Base-by-base conservation (phyloP, 53 echinoderm and acorn worm genomes). In the Echinarachnius parma region DNA sequence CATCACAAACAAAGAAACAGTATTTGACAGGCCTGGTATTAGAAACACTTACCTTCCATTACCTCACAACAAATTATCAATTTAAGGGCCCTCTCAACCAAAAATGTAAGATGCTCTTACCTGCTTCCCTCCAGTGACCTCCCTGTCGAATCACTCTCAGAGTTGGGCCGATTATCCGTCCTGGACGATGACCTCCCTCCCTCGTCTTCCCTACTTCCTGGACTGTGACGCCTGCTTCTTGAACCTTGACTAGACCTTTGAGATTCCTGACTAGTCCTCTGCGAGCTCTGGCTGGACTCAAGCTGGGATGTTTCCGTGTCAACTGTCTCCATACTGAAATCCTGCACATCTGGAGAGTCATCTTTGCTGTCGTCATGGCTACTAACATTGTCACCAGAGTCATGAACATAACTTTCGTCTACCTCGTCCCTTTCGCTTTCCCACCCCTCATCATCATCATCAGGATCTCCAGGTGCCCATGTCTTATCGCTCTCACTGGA, bases 401-500 rank as follows among this genome's bases (percentile, higher is more conserved):
- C 31, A 21, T 53, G 5, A 33, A 16, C 19, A 53, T 24, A 10
- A 0, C 5, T 50, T 10, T 35, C 25, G 30, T 50, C 70, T 21
- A 3, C 16, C 5, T 28, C 21, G 53, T 21, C 69, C 52, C n/a
- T 9, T 9, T 34, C 37, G 19, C 4, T 8, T 36, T 67, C 49
- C 28, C 32, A 48, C 49, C 53, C 50, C 3, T 50, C 52, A 28
- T 21, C 0, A n/a, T 39, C 42, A 28, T 34, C 8, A 16, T 39
- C 30, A 19, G 7, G 46, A 24, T 53, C 53, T 25, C 35, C 70
- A 34, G 70, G 70, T 5, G 53, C 22, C 70, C 70, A 69, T 21
- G 70, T 69, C 53, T 35, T 69, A 34, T 69, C 70, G 34, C 70
- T 69, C 22, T 69, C 53, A 34, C 53, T 69, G 10, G 70, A 69